Evolutionary conservation across 2,797 vertebrate genomes (phyloP).

Genomic region (Platalea minor): DNA sequence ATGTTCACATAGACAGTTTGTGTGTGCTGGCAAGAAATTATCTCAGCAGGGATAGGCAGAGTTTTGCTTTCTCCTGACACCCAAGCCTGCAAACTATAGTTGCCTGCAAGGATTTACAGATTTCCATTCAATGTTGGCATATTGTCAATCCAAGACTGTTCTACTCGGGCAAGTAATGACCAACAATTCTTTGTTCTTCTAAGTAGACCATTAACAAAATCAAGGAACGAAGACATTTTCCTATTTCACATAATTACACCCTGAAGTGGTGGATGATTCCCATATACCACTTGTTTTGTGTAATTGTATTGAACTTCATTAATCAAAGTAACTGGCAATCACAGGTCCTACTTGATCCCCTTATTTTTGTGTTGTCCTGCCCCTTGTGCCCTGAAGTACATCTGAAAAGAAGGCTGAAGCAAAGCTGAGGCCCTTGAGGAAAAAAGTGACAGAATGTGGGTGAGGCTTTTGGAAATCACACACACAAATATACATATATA

Average conservation of each 20-base stretch:
- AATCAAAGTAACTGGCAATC: background rate
- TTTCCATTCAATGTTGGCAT: background rate
- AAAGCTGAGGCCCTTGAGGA: background rate
- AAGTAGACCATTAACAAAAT: background rate
- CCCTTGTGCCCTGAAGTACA: background rate
- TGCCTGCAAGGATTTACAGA: background rate
- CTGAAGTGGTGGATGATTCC: background rate
- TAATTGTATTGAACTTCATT: background rate
- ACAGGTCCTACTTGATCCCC: background rate
- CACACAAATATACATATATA: background rate
- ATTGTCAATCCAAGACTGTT: background rate
- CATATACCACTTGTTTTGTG: background rate
- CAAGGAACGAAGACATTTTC: background rate
- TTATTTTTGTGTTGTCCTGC: background rate
- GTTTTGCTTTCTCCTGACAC: background rate
- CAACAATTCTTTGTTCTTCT: background rate
- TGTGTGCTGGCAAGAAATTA: background rate
- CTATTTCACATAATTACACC: background rate
- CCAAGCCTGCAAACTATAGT: background rate
- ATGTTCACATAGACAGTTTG: background rate
- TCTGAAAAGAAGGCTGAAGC: background rate
- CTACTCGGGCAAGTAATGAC: background rate
- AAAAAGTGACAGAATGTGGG: background rate
- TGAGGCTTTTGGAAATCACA: slow-evolving; percentile 26
- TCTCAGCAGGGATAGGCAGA: background rate